Evolutionary conservation across 1,140 invertebrate species (phyloP).

Genomic region (Bombus fervidus): DNA sequence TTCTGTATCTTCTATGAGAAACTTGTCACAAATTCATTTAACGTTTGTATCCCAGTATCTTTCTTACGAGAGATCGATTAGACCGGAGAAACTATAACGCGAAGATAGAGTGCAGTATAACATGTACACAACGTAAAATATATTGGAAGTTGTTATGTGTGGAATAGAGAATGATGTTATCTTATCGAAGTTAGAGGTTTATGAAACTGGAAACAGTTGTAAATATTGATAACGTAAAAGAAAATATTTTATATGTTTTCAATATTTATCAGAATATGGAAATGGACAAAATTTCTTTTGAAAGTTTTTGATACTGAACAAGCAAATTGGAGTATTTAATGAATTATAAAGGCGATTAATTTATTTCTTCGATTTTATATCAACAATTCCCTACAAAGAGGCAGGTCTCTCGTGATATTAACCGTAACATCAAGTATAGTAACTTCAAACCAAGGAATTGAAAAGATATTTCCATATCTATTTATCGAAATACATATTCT

Average conservation of each 20-base stretch:
- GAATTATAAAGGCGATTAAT: background rate
- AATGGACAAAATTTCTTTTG: background rate
- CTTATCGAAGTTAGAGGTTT: background rate
- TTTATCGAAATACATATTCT: background rate
- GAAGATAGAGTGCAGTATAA: background rate
- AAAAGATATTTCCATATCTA: too few species aligned
- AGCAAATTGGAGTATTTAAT: background rate
- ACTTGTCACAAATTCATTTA: conserved; percentile 2
- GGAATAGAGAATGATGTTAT: background rate
- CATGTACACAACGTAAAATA: background rate
- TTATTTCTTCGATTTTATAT: background rate
- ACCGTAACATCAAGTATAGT: too few species aligned
- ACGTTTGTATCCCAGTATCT: background rate
- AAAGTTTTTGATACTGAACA: background rate
- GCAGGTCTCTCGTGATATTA: too few species aligned
- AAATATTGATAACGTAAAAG: background rate
- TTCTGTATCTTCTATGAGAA: background rate
- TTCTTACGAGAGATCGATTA: background rate
- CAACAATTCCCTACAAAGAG: background rate
- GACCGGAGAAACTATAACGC: background rate
- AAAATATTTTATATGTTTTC: background rate
- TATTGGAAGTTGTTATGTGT: background rate
- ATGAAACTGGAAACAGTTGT: background rate
- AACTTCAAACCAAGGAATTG: background rate
- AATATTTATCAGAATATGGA: background rate